Percentiles rank a stretch among this genome's conserved stretches.
Conservation (phyloP, 2,797 vertebrate species). For the Odontamblyopus lacepedii region DNA sequence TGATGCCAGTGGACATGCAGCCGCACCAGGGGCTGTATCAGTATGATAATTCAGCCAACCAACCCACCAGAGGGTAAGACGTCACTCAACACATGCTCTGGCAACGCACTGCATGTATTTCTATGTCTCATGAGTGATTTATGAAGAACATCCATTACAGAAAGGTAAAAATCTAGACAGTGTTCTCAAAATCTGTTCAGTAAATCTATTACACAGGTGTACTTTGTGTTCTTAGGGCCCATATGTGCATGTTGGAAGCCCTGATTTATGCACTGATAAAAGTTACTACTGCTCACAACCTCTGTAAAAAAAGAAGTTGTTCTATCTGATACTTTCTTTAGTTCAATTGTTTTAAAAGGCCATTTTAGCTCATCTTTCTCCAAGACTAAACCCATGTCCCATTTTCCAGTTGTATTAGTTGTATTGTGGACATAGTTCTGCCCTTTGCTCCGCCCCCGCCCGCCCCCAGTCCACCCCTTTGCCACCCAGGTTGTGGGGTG, state of each 20-base stretch:
- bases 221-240: background rate
- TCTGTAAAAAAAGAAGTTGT: background rate
- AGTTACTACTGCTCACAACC: background rate
- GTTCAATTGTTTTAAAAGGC: background rate
- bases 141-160: background rate
- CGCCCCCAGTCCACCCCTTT: conserved; percentile 51
- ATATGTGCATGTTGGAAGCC: background rate
- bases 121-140: background rate
- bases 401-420: conserved; percentile 70
- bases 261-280: background rate
- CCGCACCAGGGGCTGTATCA: conserved; percentile 83
- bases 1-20: conserved; percentile 85
- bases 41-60: conserved; percentile 76
- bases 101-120: background rate
- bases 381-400: conserved; percentile 14
- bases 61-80: conserved; percentile 80
- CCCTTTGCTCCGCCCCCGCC: conserved; percentile 51
- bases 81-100: background rate
- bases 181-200: background rate
- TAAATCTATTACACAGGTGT: background rate
- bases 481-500: conserved; percentile 85
- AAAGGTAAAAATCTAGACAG: background rate
- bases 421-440: conserved; percentile 64
- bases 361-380: background rate
- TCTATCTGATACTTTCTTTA: background rate